Base-by-base conservation (phyloP, 2,113 vertebrate species). In the Salvelinus fontinalis region DNA sequence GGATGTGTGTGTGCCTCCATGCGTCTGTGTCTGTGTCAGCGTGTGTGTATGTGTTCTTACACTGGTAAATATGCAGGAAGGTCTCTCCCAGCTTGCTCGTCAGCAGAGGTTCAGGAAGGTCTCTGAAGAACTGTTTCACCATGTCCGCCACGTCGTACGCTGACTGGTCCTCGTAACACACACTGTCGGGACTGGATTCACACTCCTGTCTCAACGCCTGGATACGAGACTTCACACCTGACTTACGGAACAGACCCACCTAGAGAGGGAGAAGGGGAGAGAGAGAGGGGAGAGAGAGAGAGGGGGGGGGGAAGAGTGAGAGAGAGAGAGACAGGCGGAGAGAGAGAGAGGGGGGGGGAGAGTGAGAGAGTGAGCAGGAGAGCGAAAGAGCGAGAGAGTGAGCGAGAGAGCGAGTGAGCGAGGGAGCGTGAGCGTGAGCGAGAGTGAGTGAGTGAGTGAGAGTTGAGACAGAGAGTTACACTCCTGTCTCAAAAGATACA, bases 41-140 rank as follows among this genome's bases (percentile, higher is more conserved):
- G 29, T 29, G 29, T 31, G 29, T 34, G 34, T 12, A 9, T 44
- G 48, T 12, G 70, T 48, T 90, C 96, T 95, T 93, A 99, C 97
- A 96, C 44, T 97, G 97, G 73, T 99, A 99, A 82, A 99, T 98
- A 74, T 98, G 97, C 67, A 99, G 95, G 83, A 99, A 98, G 81
- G 97, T 99, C 85, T 99, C 97, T 14, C 96, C 96, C 51, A 99
- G 93, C 81, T 99, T 99, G 92, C 93, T 98, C 18, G 95, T 99
- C 73, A 99, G 96, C 26, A 99, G 95, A 3, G 98, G 98, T 67
- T 99, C 98, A 0, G 97, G 98, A 51, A 99, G 87, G 85, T 99
- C 97, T 73, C 98, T 93, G 93, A 99, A 99, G 88, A 99, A 99
- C 83, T 99, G 98, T 68, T 99, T 99, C 62, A 99, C 94, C 98